Conservation (phyloP, 2,888 invertebrate species). For the Teleiodes luculella region DNA sequence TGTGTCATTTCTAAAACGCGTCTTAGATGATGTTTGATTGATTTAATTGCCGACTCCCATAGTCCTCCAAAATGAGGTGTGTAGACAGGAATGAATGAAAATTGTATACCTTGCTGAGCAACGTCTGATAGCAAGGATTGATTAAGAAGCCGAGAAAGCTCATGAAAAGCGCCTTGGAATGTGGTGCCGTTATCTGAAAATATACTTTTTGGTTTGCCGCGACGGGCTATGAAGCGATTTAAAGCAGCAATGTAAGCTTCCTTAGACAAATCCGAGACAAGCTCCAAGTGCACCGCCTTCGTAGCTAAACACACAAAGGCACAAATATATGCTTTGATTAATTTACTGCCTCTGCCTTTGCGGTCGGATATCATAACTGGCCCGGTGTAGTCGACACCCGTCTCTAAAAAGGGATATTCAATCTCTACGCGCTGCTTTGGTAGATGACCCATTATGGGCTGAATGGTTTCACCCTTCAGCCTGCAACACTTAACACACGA, state of each 20-base stretch:
- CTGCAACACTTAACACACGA: background rate
- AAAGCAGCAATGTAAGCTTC: constrained; percentile 11
- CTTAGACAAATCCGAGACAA: constrained; percentile 12
- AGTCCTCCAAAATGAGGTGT: constrained; percentile 7
- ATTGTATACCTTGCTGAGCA: background rate
- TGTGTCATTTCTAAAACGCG: constrained; percentile 13
- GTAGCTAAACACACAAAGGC: constrained; percentile 10
- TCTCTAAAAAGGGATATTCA: constrained; percentile 10
- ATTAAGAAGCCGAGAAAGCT: background rate
- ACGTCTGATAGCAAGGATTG: background rate
- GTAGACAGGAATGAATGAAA: constrained; percentile 1
- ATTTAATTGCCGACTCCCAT: background rate
- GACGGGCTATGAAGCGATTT: constrained; percentile 6
- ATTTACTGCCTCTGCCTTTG: constrained; percentile 14
- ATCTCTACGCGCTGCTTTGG: background rate
- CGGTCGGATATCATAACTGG: constrained; percentile 9
- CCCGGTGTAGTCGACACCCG: constrained; percentile 16
- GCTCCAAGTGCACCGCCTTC: constrained; percentile 13
- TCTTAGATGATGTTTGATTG: constrained; percentile 4
- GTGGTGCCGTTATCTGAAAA: constrained; percentile 2
- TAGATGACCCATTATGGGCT: constrained; percentile 18
- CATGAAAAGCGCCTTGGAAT: constrained; percentile 1
- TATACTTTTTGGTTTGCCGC: background rate
- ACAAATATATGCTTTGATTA: constrained; percentile 14
- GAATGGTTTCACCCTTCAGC: background rate